These are phyloP conservation scores for Callipepla californica DNA, from an alignment of 2,113 vertebrate genomes.

Conservation along the genomic window DNA sequence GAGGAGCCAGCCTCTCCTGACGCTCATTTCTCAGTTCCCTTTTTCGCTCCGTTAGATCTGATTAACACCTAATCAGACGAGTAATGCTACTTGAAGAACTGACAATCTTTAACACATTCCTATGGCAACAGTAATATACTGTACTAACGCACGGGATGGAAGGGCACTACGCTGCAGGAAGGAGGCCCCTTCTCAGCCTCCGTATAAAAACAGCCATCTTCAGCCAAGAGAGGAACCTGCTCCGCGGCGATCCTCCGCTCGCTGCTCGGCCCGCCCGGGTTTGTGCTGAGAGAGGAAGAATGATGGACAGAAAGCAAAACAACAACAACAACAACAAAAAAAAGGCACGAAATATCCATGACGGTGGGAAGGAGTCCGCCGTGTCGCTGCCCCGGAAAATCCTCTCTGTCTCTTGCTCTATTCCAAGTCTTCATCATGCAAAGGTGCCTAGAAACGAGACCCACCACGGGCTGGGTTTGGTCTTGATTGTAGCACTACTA, in stretches of 20 bases:
- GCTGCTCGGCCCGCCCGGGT: slow-evolving; percentile 33
- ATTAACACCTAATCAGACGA: slow-evolving; percentile 80
- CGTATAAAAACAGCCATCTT: slow-evolving; percentile 46
- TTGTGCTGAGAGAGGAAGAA: slow-evolving; percentile 80
- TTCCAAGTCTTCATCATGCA: slow-evolving; percentile 80
- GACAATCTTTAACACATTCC: slow-evolving; percentile 83
- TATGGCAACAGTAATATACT: slow-evolving; percentile 99
- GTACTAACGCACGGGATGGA: slow-evolving; percentile 90
- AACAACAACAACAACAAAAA: not conserved
- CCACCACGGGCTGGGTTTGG: slow-evolving; percentile 68
- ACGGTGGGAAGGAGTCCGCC: slow-evolving; percentile 66
- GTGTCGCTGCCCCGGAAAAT: slow-evolving; percentile 42
- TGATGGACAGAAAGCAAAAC: slow-evolving; percentile 69
- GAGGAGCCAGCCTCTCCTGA: slow-evolving; percentile 91
- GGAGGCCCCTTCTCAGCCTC: slow-evolving; percentile 67
- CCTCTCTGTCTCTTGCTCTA: slow-evolving; percentile 66
- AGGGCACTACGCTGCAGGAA: slow-evolving; percentile 75
- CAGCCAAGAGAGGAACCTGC: slow-evolving; percentile 44
- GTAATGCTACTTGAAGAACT: slow-evolving; percentile 82
- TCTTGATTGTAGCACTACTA: slow-evolving; percentile 74
- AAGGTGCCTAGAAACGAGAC: slow-evolving; percentile 79
- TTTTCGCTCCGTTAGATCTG: slow-evolving; percentile 75
- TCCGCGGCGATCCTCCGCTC: not conserved
- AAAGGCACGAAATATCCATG: slow-evolving; percentile 83
- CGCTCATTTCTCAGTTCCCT: slow-evolving; percentile 68